phyloP scores from a whole-genome alignment of 2,113 vertebrate species.

The Sclerurus mexicanus region DNA sequence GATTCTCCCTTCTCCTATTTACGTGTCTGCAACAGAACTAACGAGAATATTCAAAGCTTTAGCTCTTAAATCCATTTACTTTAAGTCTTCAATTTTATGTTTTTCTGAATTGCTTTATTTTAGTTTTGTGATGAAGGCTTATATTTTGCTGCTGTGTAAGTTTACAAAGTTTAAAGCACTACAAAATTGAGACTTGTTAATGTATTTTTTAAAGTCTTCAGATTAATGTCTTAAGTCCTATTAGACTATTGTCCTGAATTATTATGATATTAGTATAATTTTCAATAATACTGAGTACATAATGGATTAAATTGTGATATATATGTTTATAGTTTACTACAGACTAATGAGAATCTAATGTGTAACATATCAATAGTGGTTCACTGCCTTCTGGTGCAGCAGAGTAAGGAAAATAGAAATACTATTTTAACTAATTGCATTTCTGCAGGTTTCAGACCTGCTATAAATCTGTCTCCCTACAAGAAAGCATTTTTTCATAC shows the following conservation, averaged over 20 bases:
- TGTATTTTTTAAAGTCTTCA: neutral
- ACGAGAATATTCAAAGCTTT: neutral
- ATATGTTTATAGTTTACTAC: neutral
- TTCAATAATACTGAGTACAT: neutral
- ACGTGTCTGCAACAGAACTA: rapidly evolving
- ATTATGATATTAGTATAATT: neutral
- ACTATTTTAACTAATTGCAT: neutral
- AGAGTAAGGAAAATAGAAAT: neutral
- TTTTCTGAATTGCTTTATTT: neutral
- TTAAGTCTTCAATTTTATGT: neutral
- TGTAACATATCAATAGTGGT: neutral
- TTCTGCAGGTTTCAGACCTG: neutral
- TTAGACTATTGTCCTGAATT: neutral
- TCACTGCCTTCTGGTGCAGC: neutral
- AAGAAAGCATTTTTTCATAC: neutral
- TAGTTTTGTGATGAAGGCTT: neutral
- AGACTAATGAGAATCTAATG: neutral
- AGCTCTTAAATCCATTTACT: neutral
- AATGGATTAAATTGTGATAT: neutral
- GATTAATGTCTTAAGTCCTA: neutral
- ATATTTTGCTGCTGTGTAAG: neutral
- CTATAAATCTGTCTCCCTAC: neutral
- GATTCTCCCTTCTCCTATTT: neutral
- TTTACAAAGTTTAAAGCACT: neutral
- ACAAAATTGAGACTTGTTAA: neutral